Percentiles rank a stretch among this genome's conserved stretches.
Evolutionary conservation across 2,888 invertebrate species (phyloP).

Genomic region (Drosophila formosana): DNA sequence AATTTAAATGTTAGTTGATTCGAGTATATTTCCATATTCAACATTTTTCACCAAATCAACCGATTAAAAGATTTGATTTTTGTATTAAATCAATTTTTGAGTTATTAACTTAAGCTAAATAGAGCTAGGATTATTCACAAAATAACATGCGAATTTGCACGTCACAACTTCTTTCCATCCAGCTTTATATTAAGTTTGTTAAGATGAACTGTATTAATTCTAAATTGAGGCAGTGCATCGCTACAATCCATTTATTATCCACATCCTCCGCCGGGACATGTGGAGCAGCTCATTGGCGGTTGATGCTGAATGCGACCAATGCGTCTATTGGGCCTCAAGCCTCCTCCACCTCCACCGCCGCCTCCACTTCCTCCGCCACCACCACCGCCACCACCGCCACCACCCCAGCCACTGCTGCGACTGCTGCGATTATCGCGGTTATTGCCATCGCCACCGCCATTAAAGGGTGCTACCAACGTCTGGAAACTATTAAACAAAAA

Average conservation of each 20-base stretch:
- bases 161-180: neutral
- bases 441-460: constrained; percentile 36
- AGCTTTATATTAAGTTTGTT: constrained; percentile 53
- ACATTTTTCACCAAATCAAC: neutral
- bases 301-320: constrained; percentile 64
- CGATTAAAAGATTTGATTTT: neutral
- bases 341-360: constrained; percentile 60
- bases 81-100: neutral
- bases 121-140: neutral
- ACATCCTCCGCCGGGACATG: constrained; percentile 63
- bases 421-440: constrained; percentile 37
- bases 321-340: constrained; percentile 69
- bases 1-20: neutral
- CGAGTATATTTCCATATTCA: neutral
- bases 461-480: constrained; percentile 76
- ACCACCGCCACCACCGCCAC: constrained; percentile 51
- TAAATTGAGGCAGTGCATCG: constrained; percentile 26
- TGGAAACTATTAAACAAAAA: constrained; percentile 53
- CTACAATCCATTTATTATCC: constrained; percentile 51
- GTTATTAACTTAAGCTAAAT: neutral
- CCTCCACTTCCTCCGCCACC: constrained; percentile 67
- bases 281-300: constrained; percentile 24
- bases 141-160: neutral
- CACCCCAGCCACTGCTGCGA: constrained; percentile 54
- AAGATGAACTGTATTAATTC: constrained; percentile 15